phyloP scores from a whole-genome alignment of 2,113 vertebrate genomes.

The Spea multiplicata region DNA sequence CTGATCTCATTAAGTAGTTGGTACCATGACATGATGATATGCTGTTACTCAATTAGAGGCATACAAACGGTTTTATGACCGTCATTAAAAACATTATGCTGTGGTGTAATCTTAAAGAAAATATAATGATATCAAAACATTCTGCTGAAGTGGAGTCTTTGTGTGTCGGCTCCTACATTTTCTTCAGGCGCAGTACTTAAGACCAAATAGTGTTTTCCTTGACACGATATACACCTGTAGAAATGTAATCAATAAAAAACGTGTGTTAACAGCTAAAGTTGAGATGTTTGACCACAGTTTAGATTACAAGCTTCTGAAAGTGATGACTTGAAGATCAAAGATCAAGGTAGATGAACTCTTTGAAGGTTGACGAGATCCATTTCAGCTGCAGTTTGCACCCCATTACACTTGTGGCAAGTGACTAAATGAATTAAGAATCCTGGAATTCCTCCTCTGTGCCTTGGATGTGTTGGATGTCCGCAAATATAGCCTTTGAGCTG shows the following conservation, averaged over 20 bases:
- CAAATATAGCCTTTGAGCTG: background rate
- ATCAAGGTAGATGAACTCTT: background rate
- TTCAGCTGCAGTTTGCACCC: background rate
- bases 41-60: background rate
- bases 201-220: background rate
- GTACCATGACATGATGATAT: background rate
- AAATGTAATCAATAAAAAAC: background rate
- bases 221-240: background rate
- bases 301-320: background rate
- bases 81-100: slow-evolving; percentile 14
- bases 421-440: background rate
- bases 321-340: background rate
- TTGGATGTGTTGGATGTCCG: background rate
- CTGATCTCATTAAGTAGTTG: slow-evolving; percentile 20
- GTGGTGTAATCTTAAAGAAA: background rate
- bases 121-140: background rate
- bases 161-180: background rate
- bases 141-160: background rate
- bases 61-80: slow-evolving; percentile 14
- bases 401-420: background rate
- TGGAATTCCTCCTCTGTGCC: background rate
- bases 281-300: background rate
- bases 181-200: background rate
- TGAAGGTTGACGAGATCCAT: background rate
- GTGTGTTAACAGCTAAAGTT: background rate